Percentiles rank a stretch among this genome's conserved stretches.
phyloP scores from a whole-genome alignment of 2,113 vertebrate species.

The Oryzias melastigma region DNA sequence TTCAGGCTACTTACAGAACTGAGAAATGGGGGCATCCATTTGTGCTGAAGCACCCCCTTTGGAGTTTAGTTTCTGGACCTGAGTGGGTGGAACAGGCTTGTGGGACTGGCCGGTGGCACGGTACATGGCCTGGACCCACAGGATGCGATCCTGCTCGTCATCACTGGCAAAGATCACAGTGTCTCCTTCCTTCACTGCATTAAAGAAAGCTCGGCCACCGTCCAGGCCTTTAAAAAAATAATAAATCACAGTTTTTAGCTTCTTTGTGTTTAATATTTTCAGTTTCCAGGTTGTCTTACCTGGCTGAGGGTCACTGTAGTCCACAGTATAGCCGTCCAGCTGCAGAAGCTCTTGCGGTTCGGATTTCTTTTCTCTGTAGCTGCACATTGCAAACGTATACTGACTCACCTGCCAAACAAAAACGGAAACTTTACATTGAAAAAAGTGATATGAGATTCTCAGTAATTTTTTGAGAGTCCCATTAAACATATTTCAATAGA shows the following conservation, averaged over 20 bases:
- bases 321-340: constrained; percentile 97
- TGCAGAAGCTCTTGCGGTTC: constrained; percentile 98
- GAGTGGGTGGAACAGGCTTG: constrained; percentile 97
- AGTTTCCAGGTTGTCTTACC: constrained; percentile 70
- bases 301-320: constrained; percentile 98
- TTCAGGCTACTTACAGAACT: constrained; percentile 96
- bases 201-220: constrained; percentile 97
- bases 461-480: too few relatives aligned
- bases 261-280: not conserved
- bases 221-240: constrained; percentile 84
- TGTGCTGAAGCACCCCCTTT: constrained; percentile 96
- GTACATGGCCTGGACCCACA: constrained; percentile 99
- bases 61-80: constrained; percentile 99
- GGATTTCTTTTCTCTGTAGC: constrained; percentile 98
- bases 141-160: constrained; percentile 97
- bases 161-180: constrained; percentile 99
- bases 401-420: constrained; percentile 89
- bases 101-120: constrained; percentile 98
- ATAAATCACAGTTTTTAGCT: not conserved
- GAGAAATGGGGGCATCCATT: constrained; percentile 97
- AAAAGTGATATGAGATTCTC: too few relatives aligned
- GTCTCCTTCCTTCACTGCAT: constrained; percentile 98
- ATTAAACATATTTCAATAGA: too few relatives aligned
- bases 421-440: not conserved
- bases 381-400: constrained; percentile 99